Conservation (phyloP, 1,140 invertebrate genomes). For the Zophobas morio region DNA sequence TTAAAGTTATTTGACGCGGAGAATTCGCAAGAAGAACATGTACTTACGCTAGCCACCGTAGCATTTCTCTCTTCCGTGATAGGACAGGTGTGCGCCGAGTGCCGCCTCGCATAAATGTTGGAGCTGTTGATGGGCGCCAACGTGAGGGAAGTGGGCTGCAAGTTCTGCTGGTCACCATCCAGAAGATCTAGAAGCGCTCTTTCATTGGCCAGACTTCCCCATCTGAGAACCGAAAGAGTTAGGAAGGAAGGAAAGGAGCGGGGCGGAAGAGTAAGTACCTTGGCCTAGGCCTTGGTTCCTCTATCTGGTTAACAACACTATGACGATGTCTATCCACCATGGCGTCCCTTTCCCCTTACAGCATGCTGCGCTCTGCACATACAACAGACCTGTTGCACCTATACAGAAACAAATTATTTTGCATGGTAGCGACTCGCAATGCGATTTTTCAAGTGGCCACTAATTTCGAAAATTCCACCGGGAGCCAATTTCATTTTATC, state of each 20-base stretch:
- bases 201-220: slow-evolving; percentile 58
- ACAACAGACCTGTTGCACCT: slow-evolving; percentile 42
- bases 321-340: slow-evolving; percentile 56
- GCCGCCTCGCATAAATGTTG: slow-evolving; percentile 64
- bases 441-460: not conserved
- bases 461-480: not conserved
- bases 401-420: slow-evolving; percentile 31
- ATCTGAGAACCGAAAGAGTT: slow-evolving; percentile 50
- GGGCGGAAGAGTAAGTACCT: slow-evolving; percentile 40
- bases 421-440: not conserved
- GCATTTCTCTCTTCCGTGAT: slow-evolving; percentile 56
- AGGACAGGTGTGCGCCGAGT: slow-evolving; percentile 62
- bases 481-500: not conserved
- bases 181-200: slow-evolving; percentile 55
- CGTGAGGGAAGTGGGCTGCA: slow-evolving; percentile 57
- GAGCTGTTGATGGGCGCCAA: slow-evolving; percentile 61
- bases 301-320: slow-evolving; percentile 47
- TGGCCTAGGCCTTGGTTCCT: slow-evolving; percentile 45
- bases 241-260: not conserved
- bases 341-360: slow-evolving; percentile 33
- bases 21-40: slow-evolving; percentile 12
- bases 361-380: slow-evolving; percentile 42
- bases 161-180: slow-evolving; percentile 50
- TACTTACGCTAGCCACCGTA: slow-evolving; percentile 52
- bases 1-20: slow-evolving; percentile 12